Evolutionary conservation across 2,797 vertebrate genomes (phyloP), one percentile per base, ranked within the genome.

Genomic region (Clarias platycephalus): DNA sequence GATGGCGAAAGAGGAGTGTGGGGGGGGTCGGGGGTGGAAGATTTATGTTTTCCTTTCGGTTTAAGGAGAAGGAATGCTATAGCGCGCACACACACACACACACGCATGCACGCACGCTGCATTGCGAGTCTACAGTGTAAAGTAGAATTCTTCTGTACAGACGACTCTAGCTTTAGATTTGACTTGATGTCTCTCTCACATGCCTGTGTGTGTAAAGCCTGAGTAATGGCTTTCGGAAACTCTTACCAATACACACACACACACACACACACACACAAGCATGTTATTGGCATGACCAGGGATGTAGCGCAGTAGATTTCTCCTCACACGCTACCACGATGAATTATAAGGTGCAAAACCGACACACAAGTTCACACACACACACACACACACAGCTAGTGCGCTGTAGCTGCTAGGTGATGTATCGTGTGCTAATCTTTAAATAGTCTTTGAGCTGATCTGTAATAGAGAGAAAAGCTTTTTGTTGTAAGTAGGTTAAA

Each of bases 21-120:
- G 60, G 37, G 22, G 3, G 62, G 78, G 37, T 28, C 9, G 80
- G 70, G 57, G 80, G 40, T 81, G 40, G 49, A 60, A 49, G 75
- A 76, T 85, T 83, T 71, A 82, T 89, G 93, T 89, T 91, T 86
- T 62, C 68, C 83, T 92, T 88, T 89, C 90, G 92, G 89, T 91
- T 91, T 90, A 76, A 76, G 72, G 89, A 93, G 89, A 85, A 80
- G 75, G 68, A 81, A 82, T 81, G 83, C 86, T 28, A 60, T 53
- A 71, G 53, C 67, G 10, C 53, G 12, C 82, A 79, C 4, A 34
- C 10, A 18, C 40, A 15, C 71, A 24, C 31, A 5, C 2, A 13
- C 63, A 31, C 31, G 20, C 66, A 68, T 2, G 37, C 58, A 81
- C 8, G 31, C 89, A 89, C 13, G 18, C 28, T 18, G 24, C 76